Evolutionary conservation across 2,113 vertebrate species (phyloP).

Genomic region (Varanus komodoensis): DNA sequence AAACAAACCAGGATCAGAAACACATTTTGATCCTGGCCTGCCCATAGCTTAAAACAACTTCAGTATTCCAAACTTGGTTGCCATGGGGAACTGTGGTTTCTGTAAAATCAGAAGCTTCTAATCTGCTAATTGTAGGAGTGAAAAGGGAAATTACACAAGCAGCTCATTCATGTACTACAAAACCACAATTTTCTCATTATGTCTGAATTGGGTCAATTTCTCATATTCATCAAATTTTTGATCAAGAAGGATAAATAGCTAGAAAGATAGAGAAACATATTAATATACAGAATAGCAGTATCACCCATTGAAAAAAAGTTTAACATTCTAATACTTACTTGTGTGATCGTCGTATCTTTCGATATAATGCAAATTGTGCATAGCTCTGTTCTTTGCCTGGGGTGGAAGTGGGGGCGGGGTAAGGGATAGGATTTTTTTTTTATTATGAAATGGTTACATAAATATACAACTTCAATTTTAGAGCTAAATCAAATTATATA

Average conservation of each 20-base stretch:
- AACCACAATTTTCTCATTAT: not conserved
- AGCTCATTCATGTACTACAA: not conserved
- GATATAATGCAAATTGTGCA: constrained; percentile 86
- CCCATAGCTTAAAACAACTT: not conserved
- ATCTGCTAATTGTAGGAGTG: not conserved
- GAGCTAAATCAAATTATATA: not conserved
- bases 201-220: not conserved
- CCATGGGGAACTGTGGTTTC: no score
- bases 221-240: not conserved
- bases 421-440: not conserved
- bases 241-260: not conserved
- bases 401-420: not conserved
- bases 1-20: no score
- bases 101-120: not conserved
- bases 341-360: constrained; percentile 90
- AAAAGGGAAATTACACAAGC: not conserved
- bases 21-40: no score
- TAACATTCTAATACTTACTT: constrained; percentile 81
- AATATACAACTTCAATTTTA: constrained; percentile 1
- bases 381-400: constrained; percentile 94
- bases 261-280: not conserved
- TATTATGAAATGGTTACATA: not conserved
- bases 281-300: not conserved
- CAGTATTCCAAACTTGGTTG: not conserved
- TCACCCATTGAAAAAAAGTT: not conserved